phyloP scores from a whole-genome alignment of 2,797 vertebrate species.

The Calcarius lapponicus region DNA sequence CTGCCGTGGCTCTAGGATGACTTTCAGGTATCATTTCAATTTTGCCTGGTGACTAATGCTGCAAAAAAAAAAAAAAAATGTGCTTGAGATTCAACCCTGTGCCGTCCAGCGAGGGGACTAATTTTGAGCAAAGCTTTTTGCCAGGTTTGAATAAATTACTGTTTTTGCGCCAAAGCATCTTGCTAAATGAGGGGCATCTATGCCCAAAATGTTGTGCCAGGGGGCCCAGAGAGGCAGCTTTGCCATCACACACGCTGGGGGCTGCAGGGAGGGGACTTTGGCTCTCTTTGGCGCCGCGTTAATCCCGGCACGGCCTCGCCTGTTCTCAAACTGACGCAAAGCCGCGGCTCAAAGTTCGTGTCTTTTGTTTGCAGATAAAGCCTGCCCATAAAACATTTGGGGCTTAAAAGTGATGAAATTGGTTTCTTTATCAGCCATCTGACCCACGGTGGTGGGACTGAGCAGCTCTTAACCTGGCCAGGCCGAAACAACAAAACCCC shows the following conservation, averaged over 20 bases:
- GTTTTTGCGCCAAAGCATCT: background rate
- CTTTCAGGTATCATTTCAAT: background rate
- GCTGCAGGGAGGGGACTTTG: background rate
- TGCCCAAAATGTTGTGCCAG: background rate
- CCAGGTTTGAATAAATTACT: background rate
- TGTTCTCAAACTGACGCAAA: background rate
- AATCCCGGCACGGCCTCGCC: background rate
- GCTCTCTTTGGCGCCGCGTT: accelerated
- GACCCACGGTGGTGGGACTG: background rate
- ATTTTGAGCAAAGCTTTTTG: background rate
- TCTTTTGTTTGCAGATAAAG: background rate
- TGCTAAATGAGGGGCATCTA: background rate
- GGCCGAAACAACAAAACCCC: background rate
- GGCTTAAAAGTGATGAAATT: slow-evolving; percentile 16
- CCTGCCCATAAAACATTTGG: background rate
- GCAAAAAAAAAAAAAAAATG: background rate
- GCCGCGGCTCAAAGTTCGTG: background rate
- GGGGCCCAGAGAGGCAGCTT: background rate
- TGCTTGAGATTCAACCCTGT: background rate
- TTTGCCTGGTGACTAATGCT: background rate
- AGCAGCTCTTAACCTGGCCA: background rate
- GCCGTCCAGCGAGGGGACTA: accelerated
- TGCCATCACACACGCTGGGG: accelerated
- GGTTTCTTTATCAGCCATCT: slow-evolving; percentile 23
- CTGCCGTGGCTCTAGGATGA: background rate